Conservation (phyloP, 2,888 invertebrate species). For the Macrophya annulata region DNA sequence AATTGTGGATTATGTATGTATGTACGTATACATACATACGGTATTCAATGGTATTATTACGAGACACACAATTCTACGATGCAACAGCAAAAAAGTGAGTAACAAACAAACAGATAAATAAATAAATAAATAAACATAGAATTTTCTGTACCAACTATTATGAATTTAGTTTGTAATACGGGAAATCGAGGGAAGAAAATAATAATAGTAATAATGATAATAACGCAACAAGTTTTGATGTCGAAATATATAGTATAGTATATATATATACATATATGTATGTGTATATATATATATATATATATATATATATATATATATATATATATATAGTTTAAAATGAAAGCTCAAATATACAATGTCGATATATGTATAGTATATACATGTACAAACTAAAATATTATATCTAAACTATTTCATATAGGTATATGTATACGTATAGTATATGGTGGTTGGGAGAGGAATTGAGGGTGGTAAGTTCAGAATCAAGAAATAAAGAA, state of each 20-base stretch:
- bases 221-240: neutral
- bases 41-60: too few relatives aligned
- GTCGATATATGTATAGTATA: neutral
- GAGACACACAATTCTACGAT: too few relatives aligned
- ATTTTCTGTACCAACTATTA: too few relatives aligned
- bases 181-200: neutral
- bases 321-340: neutral
- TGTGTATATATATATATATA: neutral
- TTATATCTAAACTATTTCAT: neutral
- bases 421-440: neutral
- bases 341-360: constrained; percentile 29
- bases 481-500: neutral
- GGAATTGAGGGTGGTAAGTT: neutral
- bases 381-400: constrained; percentile 37
- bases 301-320: neutral
- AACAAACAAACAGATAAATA: too few relatives aligned
- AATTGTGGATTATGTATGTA: too few relatives aligned
- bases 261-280: neutral
- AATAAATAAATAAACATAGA: too few relatives aligned
- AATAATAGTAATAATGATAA: neutral
- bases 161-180: neutral
- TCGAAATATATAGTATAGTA: constrained; percentile 39
- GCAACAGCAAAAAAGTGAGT: too few relatives aligned
- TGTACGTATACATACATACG: too few relatives aligned
- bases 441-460: too few relatives aligned